These are phyloP conservation scores for Drosophila demipolita DNA, from an alignment of 2,888 invertebrate species.

Conservation along the genomic window DNA sequence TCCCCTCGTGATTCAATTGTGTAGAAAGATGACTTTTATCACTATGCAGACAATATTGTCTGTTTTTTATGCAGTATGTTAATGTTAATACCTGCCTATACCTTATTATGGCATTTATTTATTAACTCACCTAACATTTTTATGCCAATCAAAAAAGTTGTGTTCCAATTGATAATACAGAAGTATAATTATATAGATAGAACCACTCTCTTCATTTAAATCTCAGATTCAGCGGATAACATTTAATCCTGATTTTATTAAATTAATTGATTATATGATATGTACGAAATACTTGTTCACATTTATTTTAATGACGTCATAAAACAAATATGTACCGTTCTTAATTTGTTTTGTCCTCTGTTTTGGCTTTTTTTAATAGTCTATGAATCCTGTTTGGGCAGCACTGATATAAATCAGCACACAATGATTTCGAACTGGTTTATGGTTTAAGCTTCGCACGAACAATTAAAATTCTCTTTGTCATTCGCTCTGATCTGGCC, in stretches of 20 bases:
- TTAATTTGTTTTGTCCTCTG: background rate
- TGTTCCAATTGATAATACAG: background rate
- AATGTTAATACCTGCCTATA: background rate
- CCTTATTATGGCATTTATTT: no score
- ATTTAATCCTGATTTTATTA: background rate
- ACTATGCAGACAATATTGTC: no score
- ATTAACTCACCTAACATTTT: background rate
- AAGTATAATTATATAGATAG: background rate
- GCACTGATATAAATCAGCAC: background rate
- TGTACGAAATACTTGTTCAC: background rate
- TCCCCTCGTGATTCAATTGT: background rate
- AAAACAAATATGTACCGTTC: background rate
- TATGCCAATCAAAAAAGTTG: background rate
- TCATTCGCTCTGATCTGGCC: conserved; percentile 21
- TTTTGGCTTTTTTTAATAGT: background rate
- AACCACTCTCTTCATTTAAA: background rate
- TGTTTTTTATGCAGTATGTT: background rate
- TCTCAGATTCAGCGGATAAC: background rate
- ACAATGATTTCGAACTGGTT: conserved; percentile 17
- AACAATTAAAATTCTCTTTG: conserved; percentile 14
- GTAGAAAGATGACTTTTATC: background rate
- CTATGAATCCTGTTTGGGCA: background rate
- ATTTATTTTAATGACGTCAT: background rate
- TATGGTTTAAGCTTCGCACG: conserved; percentile 1
- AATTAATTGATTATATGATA: background rate